Conservation (phyloP, 2,797 vertebrate species). For the Staurois parvus region DNA sequence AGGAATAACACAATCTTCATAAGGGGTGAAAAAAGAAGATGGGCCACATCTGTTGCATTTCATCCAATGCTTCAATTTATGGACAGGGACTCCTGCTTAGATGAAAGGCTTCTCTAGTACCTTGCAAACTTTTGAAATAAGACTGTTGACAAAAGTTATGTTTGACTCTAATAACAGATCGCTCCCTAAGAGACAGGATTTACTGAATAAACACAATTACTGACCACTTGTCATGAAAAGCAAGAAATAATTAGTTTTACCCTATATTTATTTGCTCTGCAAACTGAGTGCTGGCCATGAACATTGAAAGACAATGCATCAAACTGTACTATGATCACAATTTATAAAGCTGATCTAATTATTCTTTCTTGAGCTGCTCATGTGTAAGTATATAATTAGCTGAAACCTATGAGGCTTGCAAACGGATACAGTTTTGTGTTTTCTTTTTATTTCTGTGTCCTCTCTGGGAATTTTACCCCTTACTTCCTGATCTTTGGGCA, state of each 20-base stretch:
- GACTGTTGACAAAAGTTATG: not conserved
- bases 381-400: not conserved
- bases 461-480: too few relatives aligned
- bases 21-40: not conserved
- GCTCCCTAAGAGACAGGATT: not conserved
- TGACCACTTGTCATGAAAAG: conserved; percentile 13
- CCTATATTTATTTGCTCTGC: not conserved
- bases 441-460: too few relatives aligned
- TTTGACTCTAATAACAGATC: not conserved
- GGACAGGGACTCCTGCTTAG: not conserved
- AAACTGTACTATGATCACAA: too few relatives aligned
- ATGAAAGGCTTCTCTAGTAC: conserved; percentile 15
- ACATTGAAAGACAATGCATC: too few relatives aligned
- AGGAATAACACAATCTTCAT: conserved; percentile 11
- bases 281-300: too few relatives aligned
- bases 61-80: not conserved
- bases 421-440: too few relatives aligned
- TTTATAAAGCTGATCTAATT: too few relatives aligned
- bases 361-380: too few relatives aligned
- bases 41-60: not conserved
- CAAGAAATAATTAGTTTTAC: not conserved
- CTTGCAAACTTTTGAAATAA: not conserved
- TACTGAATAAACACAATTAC: not conserved
- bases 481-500: too few relatives aligned
- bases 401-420: too few relatives aligned